Base-by-base conservation (phyloP, 2,888 invertebrate genomes). In the Caenorhabditis becei region DNA sequence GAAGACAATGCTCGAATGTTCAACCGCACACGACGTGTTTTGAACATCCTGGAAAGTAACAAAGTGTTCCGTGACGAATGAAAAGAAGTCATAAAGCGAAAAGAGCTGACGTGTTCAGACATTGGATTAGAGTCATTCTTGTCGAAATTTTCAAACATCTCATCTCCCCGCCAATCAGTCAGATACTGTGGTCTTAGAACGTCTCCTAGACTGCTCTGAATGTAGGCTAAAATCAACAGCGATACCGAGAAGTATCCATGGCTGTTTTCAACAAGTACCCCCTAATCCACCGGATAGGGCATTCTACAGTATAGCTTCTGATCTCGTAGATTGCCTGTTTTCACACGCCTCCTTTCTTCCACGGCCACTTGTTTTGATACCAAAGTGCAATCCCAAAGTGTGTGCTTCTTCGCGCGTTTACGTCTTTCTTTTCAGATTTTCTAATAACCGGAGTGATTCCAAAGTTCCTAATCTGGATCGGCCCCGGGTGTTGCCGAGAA, bases 351-450 rank as follows among this genome's bases (percentile, higher is more conserved):
- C 32, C 54, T 28, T 44, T 32, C 59, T 71, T 53, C 28, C 63
- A 72, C 63, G 58, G 51, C 74, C 66, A 61, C 53, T 61, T 75
- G 66, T 75, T 75, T 75, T 66, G 59, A 66, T 59, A 32, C 53
- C 10, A 59, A 44, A 75, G 75, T 37, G 51, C 75, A 75, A 24
- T 35, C 66, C 44, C 23, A 59, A 66, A 59, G 49, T 51, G 74
- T 24, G 23, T 28, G 11, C 41, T 16, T 41, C 35, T 41, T 37
- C 35, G 26, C 20, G 35, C 20, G 41, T 10, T 20, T 37, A 20
- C 47, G 47, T 47, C n/a, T 47, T n/a, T 20, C 47, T 47, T 59
- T 35, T 59, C 11, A 10, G 14, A 41, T 24, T 47, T 61, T 61
- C 61, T 24, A 2, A 41, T 44, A 44, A 61, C 47, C 1, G 10